A percentile compares a stretch with the other conserved stretches of the same genome.
phyloP scores from a whole-genome alignment of 2,888 invertebrate genomes.

The Drosophila anomalata region DNA sequence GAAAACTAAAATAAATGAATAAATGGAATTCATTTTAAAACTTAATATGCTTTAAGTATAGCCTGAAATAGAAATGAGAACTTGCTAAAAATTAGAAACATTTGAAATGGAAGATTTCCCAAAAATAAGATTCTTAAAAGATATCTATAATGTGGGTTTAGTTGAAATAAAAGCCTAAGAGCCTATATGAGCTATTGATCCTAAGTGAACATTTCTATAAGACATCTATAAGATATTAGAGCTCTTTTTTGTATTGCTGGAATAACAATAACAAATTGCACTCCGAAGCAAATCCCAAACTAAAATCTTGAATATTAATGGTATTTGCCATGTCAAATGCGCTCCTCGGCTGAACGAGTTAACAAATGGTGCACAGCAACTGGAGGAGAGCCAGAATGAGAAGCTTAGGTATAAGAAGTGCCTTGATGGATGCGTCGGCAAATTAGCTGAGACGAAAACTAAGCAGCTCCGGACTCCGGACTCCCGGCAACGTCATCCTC shows the following conservation, averaged over 20 bases:
- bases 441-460: conserved; percentile 68
- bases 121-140: too few relatives aligned
- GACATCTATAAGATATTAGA: background rate
- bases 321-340: conserved; percentile 35
- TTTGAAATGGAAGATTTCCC: too few relatives aligned
- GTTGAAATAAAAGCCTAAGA: too few relatives aligned
- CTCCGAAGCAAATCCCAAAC: background rate
- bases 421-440: conserved; percentile 76
- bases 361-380: conserved; percentile 43
- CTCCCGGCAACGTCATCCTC: conserved; percentile 35
- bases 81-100: background rate
- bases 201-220: background rate
- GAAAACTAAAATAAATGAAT: conserved; percentile 43
- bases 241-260: background rate
- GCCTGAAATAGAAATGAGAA: conserved; percentile 3
- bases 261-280: background rate
- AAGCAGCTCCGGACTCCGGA: conserved; percentile 40
- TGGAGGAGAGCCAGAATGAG: conserved; percentile 10
- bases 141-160: too few relatives aligned
- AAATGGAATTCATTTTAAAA: background rate
- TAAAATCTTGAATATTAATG: conserved; percentile 41
- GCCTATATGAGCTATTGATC: too few relatives aligned
- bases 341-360: conserved; percentile 33
- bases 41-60: background rate
- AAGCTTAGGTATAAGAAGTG: conserved; percentile 29